Percentiles rank a stretch among this genome's conserved stretches.
phyloP scores from a whole-genome alignment of 2,113 vertebrate genomes.

The Nannospalax galili region DNA sequence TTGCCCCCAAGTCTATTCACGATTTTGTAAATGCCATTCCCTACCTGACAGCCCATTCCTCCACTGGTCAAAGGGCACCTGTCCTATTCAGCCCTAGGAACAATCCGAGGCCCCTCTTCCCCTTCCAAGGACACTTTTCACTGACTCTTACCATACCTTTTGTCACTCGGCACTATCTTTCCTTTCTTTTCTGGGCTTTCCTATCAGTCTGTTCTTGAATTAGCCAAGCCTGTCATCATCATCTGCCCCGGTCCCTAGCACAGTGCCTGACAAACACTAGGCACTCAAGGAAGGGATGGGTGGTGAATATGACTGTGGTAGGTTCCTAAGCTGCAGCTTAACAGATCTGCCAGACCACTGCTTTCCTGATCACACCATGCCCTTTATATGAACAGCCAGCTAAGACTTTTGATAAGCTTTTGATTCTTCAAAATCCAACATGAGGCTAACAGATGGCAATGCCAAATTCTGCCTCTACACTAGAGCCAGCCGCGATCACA shows the following conservation, averaged over 20 bases:
- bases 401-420: constrained; percentile 56
- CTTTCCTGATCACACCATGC: constrained; percentile 1
- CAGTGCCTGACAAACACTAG: constrained; percentile 2
- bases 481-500: background rate
- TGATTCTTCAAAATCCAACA: constrained; percentile 29
- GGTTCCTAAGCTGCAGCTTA: background rate
- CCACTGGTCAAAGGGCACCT: background rate
- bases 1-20: background rate
- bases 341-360: background rate
- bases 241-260: background rate
- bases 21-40: background rate
- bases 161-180: background rate
- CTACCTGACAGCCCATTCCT: background rate
- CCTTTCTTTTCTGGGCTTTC: background rate
- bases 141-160: background rate
- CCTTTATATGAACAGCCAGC: constrained; percentile 31
- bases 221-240: background rate
- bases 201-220: background rate
- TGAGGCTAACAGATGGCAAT: constrained; percentile 43
- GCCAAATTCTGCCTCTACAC: constrained; percentile 47
- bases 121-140: background rate
- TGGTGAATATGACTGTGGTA: background rate
- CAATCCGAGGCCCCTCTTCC: background rate
- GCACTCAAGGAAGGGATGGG: background rate
- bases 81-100: background rate